These are phyloP conservation scores for Microchrysa polita DNA, from an alignment of 2,888 invertebrate genomes.

Conservation along the genomic window DNA sequence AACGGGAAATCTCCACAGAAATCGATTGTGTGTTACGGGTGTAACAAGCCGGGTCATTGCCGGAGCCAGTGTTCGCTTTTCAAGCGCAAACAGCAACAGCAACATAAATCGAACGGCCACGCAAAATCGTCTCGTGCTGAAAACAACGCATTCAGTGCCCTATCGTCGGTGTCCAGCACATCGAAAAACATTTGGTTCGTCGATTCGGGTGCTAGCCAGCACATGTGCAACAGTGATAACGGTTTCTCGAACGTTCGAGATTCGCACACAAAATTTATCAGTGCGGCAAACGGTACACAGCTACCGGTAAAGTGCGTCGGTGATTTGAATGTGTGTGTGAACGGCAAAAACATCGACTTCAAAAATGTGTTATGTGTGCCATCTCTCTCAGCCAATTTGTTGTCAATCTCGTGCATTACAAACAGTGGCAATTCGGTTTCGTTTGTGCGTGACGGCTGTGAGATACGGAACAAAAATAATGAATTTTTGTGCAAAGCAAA, in stretches of 20 bases:
- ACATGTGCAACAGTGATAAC: background rate
- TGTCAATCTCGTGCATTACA: slow-evolving; percentile 49
- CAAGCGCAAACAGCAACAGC: background rate
- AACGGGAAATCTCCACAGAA: background rate
- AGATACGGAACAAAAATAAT: slow-evolving; percentile 20
- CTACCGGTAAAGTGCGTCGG: background rate
- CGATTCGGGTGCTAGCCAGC: background rate
- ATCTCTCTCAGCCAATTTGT: slow-evolving; percentile 49
- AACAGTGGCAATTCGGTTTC: slow-evolving; percentile 3
- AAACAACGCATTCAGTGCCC: background rate
- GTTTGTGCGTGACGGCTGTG: background rate
- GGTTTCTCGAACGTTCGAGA: too few relatives aligned
- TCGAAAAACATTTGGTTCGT: background rate
- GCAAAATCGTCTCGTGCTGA: too few relatives aligned
- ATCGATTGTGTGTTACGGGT: background rate
- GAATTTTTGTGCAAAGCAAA: slow-evolving; percentile 22
- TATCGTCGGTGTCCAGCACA: background rate
- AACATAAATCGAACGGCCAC: too few relatives aligned
- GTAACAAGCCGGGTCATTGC: background rate
- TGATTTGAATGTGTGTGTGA: background rate
- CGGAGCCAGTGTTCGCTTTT: background rate
- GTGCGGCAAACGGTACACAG: background rate
- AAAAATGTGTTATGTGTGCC: slow-evolving; percentile 45
- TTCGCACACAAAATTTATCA: background rate
- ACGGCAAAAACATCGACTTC: background rate